phyloP scores from a whole-genome alignment of 2,888 invertebrate species.

The Chirona hameri region DNA sequence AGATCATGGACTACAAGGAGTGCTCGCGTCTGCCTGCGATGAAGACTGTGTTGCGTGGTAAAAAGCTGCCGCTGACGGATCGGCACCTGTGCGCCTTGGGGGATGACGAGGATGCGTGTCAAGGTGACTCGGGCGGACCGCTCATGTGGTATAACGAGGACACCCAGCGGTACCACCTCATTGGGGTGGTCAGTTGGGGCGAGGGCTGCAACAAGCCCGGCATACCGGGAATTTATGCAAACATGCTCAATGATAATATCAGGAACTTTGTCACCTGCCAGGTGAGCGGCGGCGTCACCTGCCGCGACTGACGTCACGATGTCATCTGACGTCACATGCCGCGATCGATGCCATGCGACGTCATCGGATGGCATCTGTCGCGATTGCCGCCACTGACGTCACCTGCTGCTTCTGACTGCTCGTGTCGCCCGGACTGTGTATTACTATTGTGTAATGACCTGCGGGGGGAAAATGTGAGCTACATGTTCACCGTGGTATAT shows the following conservation, averaged over 20 bases:
- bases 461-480: no score
- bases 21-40: neutral
- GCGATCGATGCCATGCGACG: neutral
- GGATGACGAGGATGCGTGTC: neutral
- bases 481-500: no score
- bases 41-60: neutral
- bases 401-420: no score
- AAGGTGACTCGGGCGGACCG: slow-evolving; percentile 33
- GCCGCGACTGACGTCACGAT: neutral
- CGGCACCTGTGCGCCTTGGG: neutral
- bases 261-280: slow-evolving; percentile 22
- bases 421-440: no score
- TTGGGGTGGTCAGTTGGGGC: slow-evolving; percentile 31
- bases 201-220: slow-evolving; percentile 29
- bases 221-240: slow-evolving; percentile 31
- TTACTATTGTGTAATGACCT: no score
- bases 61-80: neutral
- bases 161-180: slow-evolving; percentile 28
- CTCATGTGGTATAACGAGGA: slow-evolving; percentile 25
- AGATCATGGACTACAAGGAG: neutral
- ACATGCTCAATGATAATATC: slow-evolving; percentile 26
- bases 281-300: neutral
- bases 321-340: neutral
- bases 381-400: no score
- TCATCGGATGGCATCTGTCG: no score